Evolutionary conservation across 2,797 vertebrate genomes (phyloP).

Genomic region (Parauchenoglanis ngamensis): DNA sequence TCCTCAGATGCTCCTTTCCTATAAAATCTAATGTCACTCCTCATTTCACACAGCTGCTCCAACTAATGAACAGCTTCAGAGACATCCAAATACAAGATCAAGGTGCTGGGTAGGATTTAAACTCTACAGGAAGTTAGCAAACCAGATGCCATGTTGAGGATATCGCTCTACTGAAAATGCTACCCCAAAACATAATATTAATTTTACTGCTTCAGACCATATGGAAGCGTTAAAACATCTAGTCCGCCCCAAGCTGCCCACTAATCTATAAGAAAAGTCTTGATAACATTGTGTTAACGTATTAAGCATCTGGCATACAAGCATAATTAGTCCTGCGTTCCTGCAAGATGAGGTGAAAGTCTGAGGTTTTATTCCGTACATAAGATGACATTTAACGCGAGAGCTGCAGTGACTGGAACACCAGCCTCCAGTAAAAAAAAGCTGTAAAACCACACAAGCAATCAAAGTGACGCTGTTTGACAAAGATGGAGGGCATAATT

Average conservation of each 20-base stretch:
- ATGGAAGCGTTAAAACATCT: not conserved
- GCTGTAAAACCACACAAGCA: constrained; percentile 30
- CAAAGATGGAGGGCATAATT: constrained; percentile 58
- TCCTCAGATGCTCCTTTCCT: not conserved
- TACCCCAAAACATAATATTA: not conserved
- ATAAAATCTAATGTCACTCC: not conserved
- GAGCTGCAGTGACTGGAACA: constrained; percentile 5
- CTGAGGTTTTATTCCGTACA: constrained; percentile 6
- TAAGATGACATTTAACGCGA: constrained; percentile 21
- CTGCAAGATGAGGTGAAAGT: constrained; percentile 18
- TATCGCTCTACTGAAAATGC: not conserved
- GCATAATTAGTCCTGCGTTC: constrained; percentile 38
- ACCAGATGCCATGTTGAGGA: not conserved
- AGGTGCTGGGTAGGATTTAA: not conserved
- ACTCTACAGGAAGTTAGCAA: constrained; percentile 1
- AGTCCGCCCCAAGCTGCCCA: not conserved
- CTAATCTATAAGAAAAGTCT: constrained; percentile 22
- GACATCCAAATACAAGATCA: not conserved
- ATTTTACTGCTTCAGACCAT: not conserved
- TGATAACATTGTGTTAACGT: not conserved
- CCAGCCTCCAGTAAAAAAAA: not conserved
- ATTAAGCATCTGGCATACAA: constrained; percentile 19
- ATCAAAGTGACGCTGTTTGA: constrained; percentile 30
- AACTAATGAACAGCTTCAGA: not conserved
- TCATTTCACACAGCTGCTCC: not conserved